phyloP scores from a whole-genome alignment of 2,113 vertebrate species.

The Tretioscincus oriximinensis region DNA sequence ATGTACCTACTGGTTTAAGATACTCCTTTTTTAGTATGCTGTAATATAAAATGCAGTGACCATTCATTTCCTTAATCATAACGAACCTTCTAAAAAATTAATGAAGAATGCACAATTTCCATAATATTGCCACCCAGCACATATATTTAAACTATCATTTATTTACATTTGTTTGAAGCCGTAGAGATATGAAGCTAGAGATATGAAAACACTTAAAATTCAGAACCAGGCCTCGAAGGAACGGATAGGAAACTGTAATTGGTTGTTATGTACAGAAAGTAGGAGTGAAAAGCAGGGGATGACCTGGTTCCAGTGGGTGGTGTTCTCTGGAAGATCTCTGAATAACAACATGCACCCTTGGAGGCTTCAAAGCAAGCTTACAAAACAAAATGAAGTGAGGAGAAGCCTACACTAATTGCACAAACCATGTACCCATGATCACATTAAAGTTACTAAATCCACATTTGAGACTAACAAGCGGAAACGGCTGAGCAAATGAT shows the following conservation, averaged over 20 bases:
- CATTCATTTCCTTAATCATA: background rate
- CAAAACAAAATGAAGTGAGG: conserved; percentile 29
- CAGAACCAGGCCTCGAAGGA: background rate
- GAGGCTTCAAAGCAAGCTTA: conserved; percentile 6
- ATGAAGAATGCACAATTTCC: background rate
- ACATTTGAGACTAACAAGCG: conserved; percentile 54
- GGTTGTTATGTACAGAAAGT: conserved; percentile 14
- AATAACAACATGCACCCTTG: conserved; percentile 6
- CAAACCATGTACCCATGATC: conserved; percentile 45
- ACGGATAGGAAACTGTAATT: conserved; percentile 19
- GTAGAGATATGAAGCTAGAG: conserved; percentile 19
- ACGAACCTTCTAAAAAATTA: background rate
- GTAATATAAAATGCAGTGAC: background rate
- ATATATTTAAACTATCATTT: background rate
- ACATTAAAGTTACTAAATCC: conserved; percentile 53
- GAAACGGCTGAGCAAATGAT: conserved; percentile 38
- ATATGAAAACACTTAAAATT: conserved; percentile 8
- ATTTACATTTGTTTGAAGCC: conserved; percentile 18
- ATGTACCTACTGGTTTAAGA: background rate
- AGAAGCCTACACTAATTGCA: conserved; percentile 33
- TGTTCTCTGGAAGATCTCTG: conserved; percentile 42
- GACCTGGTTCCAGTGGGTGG: conserved; percentile 13
- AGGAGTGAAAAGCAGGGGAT: conserved; percentile 24
- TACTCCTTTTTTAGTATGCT: background rate
- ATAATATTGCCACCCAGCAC: too few relatives aligned